These are phyloP conservation scores for Iselma pallidipennis DNA, from an alignment of 2,888 invertebrate species.

Conservation along the genomic window DNA sequence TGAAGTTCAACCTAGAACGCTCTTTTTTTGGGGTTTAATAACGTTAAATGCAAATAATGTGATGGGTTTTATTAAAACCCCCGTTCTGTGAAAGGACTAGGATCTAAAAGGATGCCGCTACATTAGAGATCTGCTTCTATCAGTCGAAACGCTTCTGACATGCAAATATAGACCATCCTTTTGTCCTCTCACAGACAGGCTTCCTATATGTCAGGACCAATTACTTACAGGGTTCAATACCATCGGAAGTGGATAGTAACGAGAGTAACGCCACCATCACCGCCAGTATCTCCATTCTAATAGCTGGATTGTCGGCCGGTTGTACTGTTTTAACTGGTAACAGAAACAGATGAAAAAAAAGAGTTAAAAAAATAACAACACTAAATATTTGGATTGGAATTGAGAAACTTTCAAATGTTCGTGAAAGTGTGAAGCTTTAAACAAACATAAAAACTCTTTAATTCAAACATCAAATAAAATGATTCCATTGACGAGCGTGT, in stretches of 20 bases:
- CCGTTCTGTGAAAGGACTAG: conserved; percentile 22
- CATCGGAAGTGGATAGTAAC: conserved; percentile 38
- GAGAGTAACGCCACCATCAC: conserved; percentile 33
- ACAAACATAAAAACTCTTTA: conserved; percentile 11
- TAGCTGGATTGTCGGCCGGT: not conserved
- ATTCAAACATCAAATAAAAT: conserved; percentile 23
- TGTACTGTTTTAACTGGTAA: not conserved
- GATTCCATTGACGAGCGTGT: conserved; percentile 13
- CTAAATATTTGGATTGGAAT: not conserved
- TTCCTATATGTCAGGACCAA: conserved; percentile 33
- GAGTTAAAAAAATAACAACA: too few relatives aligned
- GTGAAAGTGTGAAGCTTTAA: not conserved
- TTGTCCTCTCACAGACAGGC: conserved; percentile 31
- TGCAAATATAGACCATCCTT: conserved; percentile 42
- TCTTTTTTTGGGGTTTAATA: conserved; percentile 30
- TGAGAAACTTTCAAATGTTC: not conserved
- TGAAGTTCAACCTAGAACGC: too few relatives aligned
- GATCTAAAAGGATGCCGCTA: conserved; percentile 26
- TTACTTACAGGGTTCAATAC: conserved; percentile 50
- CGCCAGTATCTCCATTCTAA: conserved; percentile 33
- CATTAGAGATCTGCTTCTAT: conserved; percentile 18
- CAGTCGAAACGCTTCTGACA: conserved; percentile 35
- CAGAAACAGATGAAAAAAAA: not conserved
- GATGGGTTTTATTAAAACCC: conserved; percentile 36
- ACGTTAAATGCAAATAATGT: conserved; percentile 42